Evolutionary conservation across 2,797 vertebrate species (phyloP), one percentile per base, ranked within the genome.

Genomic region (Darevskia mixta): DNA sequence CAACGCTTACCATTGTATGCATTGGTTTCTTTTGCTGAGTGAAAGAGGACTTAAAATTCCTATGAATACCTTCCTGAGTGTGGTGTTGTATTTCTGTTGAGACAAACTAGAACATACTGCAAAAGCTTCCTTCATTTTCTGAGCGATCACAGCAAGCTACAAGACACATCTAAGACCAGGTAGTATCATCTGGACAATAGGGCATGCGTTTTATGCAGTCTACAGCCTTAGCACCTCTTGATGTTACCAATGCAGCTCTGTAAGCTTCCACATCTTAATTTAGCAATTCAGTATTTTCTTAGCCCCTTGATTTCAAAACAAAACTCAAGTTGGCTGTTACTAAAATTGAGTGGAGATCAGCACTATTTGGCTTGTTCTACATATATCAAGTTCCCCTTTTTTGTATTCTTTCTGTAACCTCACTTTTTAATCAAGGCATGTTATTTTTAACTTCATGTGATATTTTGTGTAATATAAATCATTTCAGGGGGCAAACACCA

Each of bases 401-500:
- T 10, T 5, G 9, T 79, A 85, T 0, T 93, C 88, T 90, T n/a
- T 43, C 71, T 27, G 61, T 55, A 35, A 29, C 3, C 15, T 58
- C 25, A 8, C 2, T 35, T 87, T 81, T 41, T 11, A 32, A 4
- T 35, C 18, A 23, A 18, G 15, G 38, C 67, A 93, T 84, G 23
- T 87, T 82, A 38, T 41, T 89, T 64, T 67, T 55, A 49, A 32
- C 80, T 45, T 75, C 25, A 25, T 77, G 18, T 81, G 4, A 2
- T 35, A 35, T 93, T 76, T 94, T 95, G 91, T 79, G 90, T 89
- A 86, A 89, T 80, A 94, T 88, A 25, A 43, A 93, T 90, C 94
- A 75, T 97, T 96, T 94, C 97, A 99, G 99, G 95, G 98, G 98
- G 58, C 98, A 99, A 95, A 98, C 97, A 78, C 99, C 99, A 79